phyloP scores from a whole-genome alignment of 2,888 invertebrate species.

The Ceratothoa steindachneri region DNA sequence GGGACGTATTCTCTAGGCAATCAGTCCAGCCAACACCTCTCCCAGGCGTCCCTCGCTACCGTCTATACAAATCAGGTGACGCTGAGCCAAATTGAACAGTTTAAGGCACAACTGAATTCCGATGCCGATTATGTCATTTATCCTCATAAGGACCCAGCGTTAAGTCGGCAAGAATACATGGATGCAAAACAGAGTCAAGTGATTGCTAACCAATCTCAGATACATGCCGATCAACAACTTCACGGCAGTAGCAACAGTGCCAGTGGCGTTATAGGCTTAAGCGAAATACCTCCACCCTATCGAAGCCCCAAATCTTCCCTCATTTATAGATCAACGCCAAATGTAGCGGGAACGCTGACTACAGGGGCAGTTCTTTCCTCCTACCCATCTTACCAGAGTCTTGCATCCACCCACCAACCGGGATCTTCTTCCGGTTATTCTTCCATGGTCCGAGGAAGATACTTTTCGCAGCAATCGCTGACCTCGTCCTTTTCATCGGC shows the following conservation, averaged over 20 bases:
- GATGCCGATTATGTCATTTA: conserved; percentile 89
- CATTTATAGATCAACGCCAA: conserved; percentile 77
- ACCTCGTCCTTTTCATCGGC: conserved; percentile 51
- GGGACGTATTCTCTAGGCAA: conserved; percentile 30
- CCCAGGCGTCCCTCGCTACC: conserved; percentile 65
- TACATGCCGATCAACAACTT: conserved; percentile 31
- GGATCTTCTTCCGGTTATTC: conserved; percentile 49
- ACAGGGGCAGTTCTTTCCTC: conserved; percentile 31
- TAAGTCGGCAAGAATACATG: conserved; percentile 84
- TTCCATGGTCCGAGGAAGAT: conserved; percentile 47
- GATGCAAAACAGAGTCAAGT: conserved; percentile 67
- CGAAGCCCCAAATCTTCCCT: conserved; percentile 65
- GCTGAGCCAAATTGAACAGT: conserved; percentile 72
- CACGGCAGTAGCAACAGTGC: conserved; percentile 48
- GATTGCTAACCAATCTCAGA: conserved; percentile 48
- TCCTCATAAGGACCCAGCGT: conserved; percentile 79
- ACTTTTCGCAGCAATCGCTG: conserved; percentile 49
- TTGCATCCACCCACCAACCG: conserved; percentile 38
- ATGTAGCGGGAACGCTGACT: conserved; percentile 56
- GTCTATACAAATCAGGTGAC: conserved; percentile 66
- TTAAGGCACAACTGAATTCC: conserved; percentile 82
- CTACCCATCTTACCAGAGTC: conserved; percentile 40
- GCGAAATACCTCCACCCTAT: conserved; percentile 57
- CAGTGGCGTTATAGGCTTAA: conserved; percentile 51
- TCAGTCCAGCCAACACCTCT: conserved; percentile 54